phyloP scores from a whole-genome alignment of 2,113 vertebrate species.

The Hippoglossus stenolepis region DNA sequence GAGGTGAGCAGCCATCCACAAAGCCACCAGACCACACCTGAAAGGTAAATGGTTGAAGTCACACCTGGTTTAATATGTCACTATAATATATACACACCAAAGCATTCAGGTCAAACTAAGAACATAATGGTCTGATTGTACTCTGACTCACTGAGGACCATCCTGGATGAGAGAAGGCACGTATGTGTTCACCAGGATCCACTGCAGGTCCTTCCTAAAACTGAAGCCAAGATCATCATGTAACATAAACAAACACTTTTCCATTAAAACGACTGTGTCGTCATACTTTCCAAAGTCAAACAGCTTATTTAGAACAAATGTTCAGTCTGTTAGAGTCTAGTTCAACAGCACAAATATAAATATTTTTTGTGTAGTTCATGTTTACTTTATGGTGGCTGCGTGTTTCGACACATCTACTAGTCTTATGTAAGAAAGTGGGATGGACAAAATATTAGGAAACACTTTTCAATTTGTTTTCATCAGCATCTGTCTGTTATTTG shows the following conservation, averaged over 20 bases:
- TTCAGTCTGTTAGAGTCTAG: too few species aligned
- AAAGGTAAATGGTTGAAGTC: constrained; percentile 20
- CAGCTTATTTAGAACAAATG: not conserved
- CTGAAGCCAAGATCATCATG: constrained; percentile 65
- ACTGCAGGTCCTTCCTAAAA: constrained; percentile 87
- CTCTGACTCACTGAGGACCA: constrained; percentile 89
- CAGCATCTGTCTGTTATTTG: too few species aligned
- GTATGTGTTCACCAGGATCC: constrained; percentile 88
- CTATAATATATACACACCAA: not conserved
- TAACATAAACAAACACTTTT: not conserved
- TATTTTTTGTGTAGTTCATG: too few species aligned
- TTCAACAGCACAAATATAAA: not conserved
- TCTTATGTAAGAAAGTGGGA: too few species aligned
- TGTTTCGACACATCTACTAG: too few species aligned
- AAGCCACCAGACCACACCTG: constrained; percentile 91
- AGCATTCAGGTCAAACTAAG: not conserved
- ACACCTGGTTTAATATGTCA: constrained; percentile 8
- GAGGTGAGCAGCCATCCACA: constrained; percentile 89
- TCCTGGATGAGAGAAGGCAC: constrained; percentile 92
- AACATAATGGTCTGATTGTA: not conserved
- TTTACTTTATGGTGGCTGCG: not conserved
- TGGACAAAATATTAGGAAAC: too few species aligned
- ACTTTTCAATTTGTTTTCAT: too few species aligned
- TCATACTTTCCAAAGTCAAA: not conserved
- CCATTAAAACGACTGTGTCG: not conserved